phyloP scores from a whole-genome alignment of 2,888 invertebrate species.

The Dasypogon diadema region DNA sequence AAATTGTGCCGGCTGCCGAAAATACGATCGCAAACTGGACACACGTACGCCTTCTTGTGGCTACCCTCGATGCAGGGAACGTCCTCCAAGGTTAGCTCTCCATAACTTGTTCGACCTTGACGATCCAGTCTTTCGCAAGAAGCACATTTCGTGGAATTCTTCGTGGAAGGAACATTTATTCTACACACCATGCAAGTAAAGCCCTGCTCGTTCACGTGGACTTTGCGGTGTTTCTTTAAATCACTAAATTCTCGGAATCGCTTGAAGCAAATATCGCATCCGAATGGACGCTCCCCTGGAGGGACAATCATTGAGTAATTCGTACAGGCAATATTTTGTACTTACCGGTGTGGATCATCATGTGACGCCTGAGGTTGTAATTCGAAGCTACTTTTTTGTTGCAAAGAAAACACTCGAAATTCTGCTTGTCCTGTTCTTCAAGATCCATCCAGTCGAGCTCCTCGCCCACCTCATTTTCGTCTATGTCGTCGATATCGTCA shows the following conservation, averaged over 20 bases:
- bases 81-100: slow-evolving; percentile 56
- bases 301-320: slow-evolving; percentile 15
- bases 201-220: slow-evolving; percentile 62
- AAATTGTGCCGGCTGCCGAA: slow-evolving; percentile 67
- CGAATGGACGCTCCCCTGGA: slow-evolving; percentile 66
- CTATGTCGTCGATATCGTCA: slow-evolving; percentile 39
- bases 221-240: slow-evolving; percentile 66
- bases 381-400: slow-evolving; percentile 66
- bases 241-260: slow-evolving; percentile 68
- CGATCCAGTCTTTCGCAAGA: slow-evolving; percentile 60
- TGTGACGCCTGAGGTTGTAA: slow-evolving; percentile 67
- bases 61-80: slow-evolving; percentile 54
- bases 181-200: slow-evolving; percentile 66
- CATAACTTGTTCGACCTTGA: slow-evolving; percentile 17
- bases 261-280: slow-evolving; percentile 66
- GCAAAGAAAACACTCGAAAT: slow-evolving; percentile 66
- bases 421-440: slow-evolving; percentile 63
- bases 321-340: not conserved
- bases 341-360: slow-evolving; percentile 68
- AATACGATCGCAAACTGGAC: slow-evolving; percentile 66
- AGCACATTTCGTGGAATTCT: slow-evolving; percentile 65
- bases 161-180: slow-evolving; percentile 61
- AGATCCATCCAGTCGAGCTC: slow-evolving; percentile 61
- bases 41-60: slow-evolving; percentile 62
- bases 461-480: slow-evolving; percentile 56